phyloP scores from a whole-genome alignment of 1,140 invertebrate genomes.

The Coptotermes formosanus region DNA sequence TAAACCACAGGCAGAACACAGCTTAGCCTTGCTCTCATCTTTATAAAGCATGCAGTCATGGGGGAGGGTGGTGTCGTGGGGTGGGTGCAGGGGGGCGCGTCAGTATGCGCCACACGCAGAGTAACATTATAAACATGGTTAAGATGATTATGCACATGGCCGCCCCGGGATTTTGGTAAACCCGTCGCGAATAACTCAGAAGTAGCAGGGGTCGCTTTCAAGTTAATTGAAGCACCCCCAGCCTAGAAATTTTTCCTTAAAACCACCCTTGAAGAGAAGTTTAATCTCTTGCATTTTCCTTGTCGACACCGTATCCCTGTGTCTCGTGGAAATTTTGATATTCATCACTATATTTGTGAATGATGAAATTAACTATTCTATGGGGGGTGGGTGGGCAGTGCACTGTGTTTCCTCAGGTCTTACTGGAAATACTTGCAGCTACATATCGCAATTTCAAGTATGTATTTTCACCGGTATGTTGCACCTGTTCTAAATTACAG shows the following conservation, averaged over 20 bases:
- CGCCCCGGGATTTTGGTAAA: not conserved
- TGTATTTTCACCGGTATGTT: too few species aligned
- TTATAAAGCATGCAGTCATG: not conserved
- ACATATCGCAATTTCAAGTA: too few species aligned
- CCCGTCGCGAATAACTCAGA: not conserved
- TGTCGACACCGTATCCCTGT: too few species aligned
- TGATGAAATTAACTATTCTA: too few species aligned
- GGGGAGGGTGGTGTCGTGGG: not conserved
- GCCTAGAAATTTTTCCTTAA: not conserved
- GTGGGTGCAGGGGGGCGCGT: not conserved
- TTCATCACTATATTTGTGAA: too few species aligned
- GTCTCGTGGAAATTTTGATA: too few species aligned
- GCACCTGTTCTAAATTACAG: too few species aligned
- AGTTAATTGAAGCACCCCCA: not conserved
- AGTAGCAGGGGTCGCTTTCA: slow-evolving; percentile 4
- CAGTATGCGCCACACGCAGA: not conserved
- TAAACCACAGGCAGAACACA: not conserved
- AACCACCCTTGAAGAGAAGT: not conserved
- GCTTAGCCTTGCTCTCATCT: not conserved
- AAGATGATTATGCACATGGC: not conserved
- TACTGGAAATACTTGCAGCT: too few species aligned
- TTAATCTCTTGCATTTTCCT: not conserved
- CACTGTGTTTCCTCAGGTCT: too few species aligned
- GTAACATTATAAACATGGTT: not conserved
- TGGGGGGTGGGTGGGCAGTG: too few species aligned